These are phyloP conservation scores for Cinclus cinclus DNA, from an alignment of 2,113 vertebrate species.

Conservation along the genomic window DNA sequence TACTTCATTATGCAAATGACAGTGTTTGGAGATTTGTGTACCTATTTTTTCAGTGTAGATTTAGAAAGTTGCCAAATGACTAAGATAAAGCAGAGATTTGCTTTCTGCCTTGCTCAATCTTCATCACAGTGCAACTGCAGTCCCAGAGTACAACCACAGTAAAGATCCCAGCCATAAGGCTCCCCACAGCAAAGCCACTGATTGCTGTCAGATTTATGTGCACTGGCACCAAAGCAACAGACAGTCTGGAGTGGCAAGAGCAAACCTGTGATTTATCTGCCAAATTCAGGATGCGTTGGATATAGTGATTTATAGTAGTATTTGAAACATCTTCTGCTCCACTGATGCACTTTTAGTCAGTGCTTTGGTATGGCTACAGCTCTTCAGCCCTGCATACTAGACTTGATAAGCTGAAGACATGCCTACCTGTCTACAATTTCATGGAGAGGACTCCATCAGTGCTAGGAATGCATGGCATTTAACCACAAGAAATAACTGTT, in stretches of 20 bases:
- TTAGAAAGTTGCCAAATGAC: not conserved
- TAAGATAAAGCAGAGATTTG: not conserved
- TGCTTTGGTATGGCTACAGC: not conserved
- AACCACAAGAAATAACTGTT: not conserved
- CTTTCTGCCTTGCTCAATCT: not conserved
- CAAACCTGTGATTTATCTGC: not conserved
- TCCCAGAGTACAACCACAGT: not conserved
- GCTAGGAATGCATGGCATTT: not conserved
- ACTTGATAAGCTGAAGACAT: not conserved
- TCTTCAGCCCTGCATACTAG: not conserved
- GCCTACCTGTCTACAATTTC: not conserved
- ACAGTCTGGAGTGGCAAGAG: not conserved
- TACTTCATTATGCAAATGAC: not conserved
- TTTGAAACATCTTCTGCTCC: not conserved
- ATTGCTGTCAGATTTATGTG: not conserved
- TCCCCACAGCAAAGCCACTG: not conserved
- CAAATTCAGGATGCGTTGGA: not conserved
- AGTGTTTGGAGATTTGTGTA: not conserved
- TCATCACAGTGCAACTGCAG: not conserved
- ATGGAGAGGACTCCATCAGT: not conserved
- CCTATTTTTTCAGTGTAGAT: not conserved
- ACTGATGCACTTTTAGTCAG: not conserved
- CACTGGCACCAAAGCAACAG: not conserved
- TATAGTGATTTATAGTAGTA: not conserved
- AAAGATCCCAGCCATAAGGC: not conserved